Base-by-base conservation (phyloP, 2,113 vertebrate species). In the Elanoides forficatus region DNA sequence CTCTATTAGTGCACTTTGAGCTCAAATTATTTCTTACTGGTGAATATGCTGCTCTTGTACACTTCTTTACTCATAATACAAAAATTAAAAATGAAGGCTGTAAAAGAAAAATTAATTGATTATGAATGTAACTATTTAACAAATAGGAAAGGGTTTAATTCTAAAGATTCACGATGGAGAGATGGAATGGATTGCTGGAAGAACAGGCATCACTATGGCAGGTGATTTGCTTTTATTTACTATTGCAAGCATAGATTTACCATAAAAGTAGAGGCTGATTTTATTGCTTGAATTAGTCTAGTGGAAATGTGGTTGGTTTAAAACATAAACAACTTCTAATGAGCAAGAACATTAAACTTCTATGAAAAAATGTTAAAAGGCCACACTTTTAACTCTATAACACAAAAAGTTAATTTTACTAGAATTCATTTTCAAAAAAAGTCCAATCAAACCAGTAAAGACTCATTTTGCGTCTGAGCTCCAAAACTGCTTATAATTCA, bases 221-320 rank as follows among this genome's bases (percentile, higher is more conserved):
- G 66, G 42, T 82, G 60, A 90, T 94, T 92, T 82, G 23, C 34
- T 90, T 88, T 92, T 92, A 88, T 90, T 96, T 94, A 82, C 12
- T 75, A 42, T 50, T 82, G 70, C 42, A 94, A 71, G 6, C 50
- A 88, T 75, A 58, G 88, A 90, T 92, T 90, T 88, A 62, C 66
- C 38, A 72, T 95, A 82, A 83, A 90, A 92, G 21, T 80, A 59
- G n/a, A 71, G 16, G 32, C 3, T 63, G 40, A 62, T 83, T 92
- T 86, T 90, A 92, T 92, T 92, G 62, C 48, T 81, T 90, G 58
- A 76, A 86, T 88, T 86, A 94, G 66, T 47, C 47, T 56, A 36
- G 27, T 50, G 42, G 81, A 92, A 86, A 94, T 82, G 60, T 62
- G n/a, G 32, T 66, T 79, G 26, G 30, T 68, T 89, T 65, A 38